Conservation (phyloP, 2,113 vertebrate genomes). For the Sinocyclocheilus anshuiensis region DNA sequence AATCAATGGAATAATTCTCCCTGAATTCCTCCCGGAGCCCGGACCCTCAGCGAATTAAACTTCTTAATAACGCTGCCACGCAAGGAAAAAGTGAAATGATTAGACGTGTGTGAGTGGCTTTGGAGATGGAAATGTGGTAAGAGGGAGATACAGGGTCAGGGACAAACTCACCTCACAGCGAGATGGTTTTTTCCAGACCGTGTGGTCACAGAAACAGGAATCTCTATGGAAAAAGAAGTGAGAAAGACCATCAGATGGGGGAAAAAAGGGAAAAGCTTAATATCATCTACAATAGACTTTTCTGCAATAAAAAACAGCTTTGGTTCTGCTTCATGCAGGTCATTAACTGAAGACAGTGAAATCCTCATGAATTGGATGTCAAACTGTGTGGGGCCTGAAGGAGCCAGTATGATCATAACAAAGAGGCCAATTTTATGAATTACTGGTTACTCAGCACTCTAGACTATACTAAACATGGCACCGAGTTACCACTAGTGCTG, state of each 20-base stretch:
- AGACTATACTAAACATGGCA: conserved; percentile 44
- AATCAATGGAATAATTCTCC: conserved; percentile 78
- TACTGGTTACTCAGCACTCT: conserved; percentile 39
- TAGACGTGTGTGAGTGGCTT: conserved; percentile 78
- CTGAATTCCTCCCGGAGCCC: conserved; percentile 75
- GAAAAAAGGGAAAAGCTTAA: conserved; percentile 3
- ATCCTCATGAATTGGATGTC: conserved; percentile 20
- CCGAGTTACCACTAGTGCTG: conserved; percentile 17
- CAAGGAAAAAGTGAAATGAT: conserved; percentile 82
- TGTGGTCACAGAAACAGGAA: conserved; percentile 56
- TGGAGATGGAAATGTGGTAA: conserved; percentile 82
- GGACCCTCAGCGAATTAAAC: conserved; percentile 78
- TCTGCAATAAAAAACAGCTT: not conserved
- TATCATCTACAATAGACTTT: conserved; percentile 23
- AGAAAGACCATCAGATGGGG: conserved; percentile 31
- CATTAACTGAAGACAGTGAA: conserved; percentile 25
- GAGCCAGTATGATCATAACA: conserved; percentile 46
- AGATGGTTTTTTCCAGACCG: conserved; percentile 79
- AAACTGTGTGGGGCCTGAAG: conserved; percentile 41
- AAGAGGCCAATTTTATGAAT: conserved; percentile 44
- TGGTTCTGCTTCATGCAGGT: conserved; percentile 23
- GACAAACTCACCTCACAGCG: conserved; percentile 78
- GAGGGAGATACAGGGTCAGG: conserved; percentile 80
- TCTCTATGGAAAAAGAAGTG: conserved; percentile 56
- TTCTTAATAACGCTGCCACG: conserved; percentile 78